phyloP scores from a whole-genome alignment of 2,113 vertebrate genomes.

The Crotalus horridus region DNA sequence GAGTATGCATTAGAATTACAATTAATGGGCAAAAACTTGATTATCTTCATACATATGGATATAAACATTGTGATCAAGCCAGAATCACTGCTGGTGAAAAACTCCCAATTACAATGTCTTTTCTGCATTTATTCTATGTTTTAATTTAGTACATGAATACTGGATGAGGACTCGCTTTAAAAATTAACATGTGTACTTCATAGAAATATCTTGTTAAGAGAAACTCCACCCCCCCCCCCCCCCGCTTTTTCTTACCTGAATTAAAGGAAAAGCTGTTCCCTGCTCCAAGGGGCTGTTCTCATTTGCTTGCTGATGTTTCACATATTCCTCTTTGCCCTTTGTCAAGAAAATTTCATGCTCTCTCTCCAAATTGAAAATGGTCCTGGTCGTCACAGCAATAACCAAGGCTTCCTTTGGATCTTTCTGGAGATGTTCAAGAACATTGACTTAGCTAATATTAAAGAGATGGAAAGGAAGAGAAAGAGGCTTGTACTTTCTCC shows the following conservation, averaged over 20 bases:
- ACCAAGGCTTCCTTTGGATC: constrained; percentile 64
- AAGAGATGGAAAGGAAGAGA: neutral
- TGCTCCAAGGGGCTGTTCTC: constrained; percentile 51
- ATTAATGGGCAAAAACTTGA: neutral
- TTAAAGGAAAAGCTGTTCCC: constrained; percentile 64
- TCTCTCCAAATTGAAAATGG: constrained; percentile 67
- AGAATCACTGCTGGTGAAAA: neutral
- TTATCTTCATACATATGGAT: neutral
- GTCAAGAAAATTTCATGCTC: constrained; percentile 59
- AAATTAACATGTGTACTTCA: neutral
- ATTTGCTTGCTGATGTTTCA: constrained; percentile 46
- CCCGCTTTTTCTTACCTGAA: constrained; percentile 57
- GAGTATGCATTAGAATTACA: neutral
- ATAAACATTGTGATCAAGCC: neutral
- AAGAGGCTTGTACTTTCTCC: neutral
- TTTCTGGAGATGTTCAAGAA: constrained; percentile 57
- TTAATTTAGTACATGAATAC: neutral
- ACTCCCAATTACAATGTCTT: neutral
- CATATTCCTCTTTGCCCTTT: constrained; percentile 55
- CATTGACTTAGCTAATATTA: neutral
- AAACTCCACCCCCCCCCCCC: too few species aligned
- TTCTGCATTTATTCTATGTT: neutral
- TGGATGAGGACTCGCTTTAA: neutral
- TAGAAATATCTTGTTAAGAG: accelerated
- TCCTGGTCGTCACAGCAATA: constrained; percentile 70